phyloP scores from a whole-genome alignment of 2,888 invertebrate species.

The Drosophila picticornis region DNA sequence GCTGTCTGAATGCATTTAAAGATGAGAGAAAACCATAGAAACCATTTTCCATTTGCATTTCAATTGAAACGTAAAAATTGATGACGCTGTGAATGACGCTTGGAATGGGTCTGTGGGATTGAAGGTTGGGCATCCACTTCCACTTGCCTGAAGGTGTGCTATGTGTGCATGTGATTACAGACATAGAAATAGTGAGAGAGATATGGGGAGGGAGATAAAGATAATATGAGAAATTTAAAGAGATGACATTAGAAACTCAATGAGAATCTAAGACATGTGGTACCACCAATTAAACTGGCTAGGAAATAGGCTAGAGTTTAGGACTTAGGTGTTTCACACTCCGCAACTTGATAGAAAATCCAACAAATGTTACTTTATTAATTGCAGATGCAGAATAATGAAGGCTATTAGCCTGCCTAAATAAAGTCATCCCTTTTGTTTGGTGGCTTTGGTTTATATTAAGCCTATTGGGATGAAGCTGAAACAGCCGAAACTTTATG shows the following conservation, averaged over 20 bases:
- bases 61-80: slow-evolving; percentile 51
- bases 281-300: not conserved
- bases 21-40: slow-evolving; percentile 55
- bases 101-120: slow-evolving; percentile 2
- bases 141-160: slow-evolving; percentile 1
- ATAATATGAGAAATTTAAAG: not conserved
- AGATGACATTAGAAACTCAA: slow-evolving; percentile 8
- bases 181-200: not conserved
- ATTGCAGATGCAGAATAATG: not conserved
- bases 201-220: not conserved
- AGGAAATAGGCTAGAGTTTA: not conserved
- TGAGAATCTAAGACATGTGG: too few species aligned
- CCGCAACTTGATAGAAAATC: not conserved
- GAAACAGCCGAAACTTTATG: not conserved
- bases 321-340: not conserved
- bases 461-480: not conserved
- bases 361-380: not conserved
- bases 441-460: not conserved
- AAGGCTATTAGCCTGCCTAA: not conserved
- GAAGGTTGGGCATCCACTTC: slow-evolving; percentile 1
- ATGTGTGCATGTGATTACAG: slow-evolving; percentile 12
- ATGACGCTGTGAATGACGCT: slow-evolving; percentile 18
- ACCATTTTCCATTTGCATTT: slow-evolving; percentile 63
- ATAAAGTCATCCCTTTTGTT: not conserved
- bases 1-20: slow-evolving; percentile 58